These are phyloP conservation scores for Hanleya hanleyi DNA, from an alignment of 2,888 invertebrate genomes.

Conservation along the genomic window DNA sequence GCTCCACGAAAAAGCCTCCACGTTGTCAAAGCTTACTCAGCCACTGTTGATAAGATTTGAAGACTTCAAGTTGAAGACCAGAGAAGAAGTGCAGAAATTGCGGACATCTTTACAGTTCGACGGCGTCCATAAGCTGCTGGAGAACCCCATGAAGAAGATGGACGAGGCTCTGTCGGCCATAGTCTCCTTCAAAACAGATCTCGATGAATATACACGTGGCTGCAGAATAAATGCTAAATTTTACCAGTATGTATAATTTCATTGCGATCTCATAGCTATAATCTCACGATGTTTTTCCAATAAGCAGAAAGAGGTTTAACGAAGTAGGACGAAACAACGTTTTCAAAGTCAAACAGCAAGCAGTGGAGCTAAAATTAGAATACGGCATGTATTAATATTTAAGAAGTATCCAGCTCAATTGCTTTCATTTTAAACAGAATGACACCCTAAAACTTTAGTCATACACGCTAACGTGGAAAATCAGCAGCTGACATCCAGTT, in stretches of 20 bases:
- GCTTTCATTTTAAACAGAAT: no score
- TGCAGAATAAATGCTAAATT: conserved; percentile 10
- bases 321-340: no score
- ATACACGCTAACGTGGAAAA: no score
- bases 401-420: no score
- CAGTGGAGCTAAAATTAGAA: no score
- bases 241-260: conserved; percentile 7
- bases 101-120: not conserved
- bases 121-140: not conserved
- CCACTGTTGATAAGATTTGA: not conserved
- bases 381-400: no score
- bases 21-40: not conserved
- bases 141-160: not conserved
- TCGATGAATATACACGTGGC: not conserved
- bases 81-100: not conserved
- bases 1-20: conserved; percentile 2
- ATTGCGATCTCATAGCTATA: no score
- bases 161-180: not conserved
- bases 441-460: no score
- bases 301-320: no score
- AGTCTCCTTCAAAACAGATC: not conserved
- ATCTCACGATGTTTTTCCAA: no score
- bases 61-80: not conserved
- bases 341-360: no score
- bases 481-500: no score